Base-by-base conservation (phyloP, 2,888 invertebrate species). In the Meandrusa payeni region DNA sequence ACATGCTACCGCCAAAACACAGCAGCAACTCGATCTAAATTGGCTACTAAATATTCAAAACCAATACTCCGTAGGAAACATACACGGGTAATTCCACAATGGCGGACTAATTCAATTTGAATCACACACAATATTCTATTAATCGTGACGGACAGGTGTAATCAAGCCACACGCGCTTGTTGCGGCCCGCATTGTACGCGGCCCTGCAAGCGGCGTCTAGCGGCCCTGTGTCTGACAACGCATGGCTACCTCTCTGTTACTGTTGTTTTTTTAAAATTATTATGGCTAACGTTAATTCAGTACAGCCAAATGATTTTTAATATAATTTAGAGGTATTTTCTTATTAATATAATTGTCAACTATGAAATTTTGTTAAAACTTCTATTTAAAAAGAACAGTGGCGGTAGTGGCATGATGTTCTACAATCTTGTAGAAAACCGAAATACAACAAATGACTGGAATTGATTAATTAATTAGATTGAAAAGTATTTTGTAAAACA, bases 91-190 rank as follows among this genome's bases (percentile, higher is more conserved):
- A 76, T 77, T 71, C 73, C 69, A 78, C 81, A 83, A 79, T 79
- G 72, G 79, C 57, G 57, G 61, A 65, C 76, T 80, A 81, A 85
- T 85, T 81, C 83, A 80, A 85, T 82, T 82, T 75, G 77, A 79
- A 78, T 82, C 81, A 73, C 72, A 72, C 77, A 80, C 83, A 83
- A 80, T 81, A 83, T 83, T 86, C 80, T 83, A 85, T 86, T 83
- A 81, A 79, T 81, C 71, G 75, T 80, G 83, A 81, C 64, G 74
- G 83, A 80, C 86, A 85, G 85, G 80, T 81, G 83, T 85, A 86
- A 86, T 83, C 81, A 82, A 81, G 75, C 75, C 65, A 60, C 57
- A 57, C 55, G 58, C 55, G 54, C 52, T 53, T 55, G 53, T 50
- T 53, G 58, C 55, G 55, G 59, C 52, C 56, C 62, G 61, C 65